Base-by-base conservation (phyloP, 2,113 vertebrate species). In the Vulpes vulpes region DNA sequence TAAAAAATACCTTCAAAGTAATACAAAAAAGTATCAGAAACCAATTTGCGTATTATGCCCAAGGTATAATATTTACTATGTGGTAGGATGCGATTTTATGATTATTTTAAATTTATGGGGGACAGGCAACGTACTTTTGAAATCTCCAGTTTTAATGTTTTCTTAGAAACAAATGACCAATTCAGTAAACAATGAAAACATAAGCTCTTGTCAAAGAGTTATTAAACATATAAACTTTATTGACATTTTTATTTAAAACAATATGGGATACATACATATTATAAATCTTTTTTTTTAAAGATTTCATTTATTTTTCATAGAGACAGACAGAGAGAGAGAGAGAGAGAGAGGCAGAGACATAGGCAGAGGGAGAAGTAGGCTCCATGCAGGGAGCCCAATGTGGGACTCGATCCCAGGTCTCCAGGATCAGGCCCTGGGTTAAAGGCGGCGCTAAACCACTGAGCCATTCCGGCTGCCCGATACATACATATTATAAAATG, bases 81-180 rank as follows among this genome's bases (percentile, higher is more conserved):
- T 38, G 60, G 12, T 67, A 35, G 65, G 76, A 65, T 17, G 89
- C 14, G 83, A 35, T 25, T 30, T 97, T 87, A 30, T 87, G 2
- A 69, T 94, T 30, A 19, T 79, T 96, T 96, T 97, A 60, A 60
- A 43, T 62, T 95, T 64, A 12, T 10, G 16, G 10, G 16, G 17
- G n/a, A 19, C 20, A n/a, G 20, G 4, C 69, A 25, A 94, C n/a
- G 19, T 69, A 19, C 19, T 86, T 96, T 87, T 22, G 67, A 82
- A 95, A 91, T 88, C 19, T 27, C 78, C 0, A 73, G 91, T 89
- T 32, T 25, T 79, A 7, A 73, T 91, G 6, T 74, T 96, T 97
- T 51, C 84, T 83, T 92, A 60, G 25, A 59, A 82, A 4, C 89
- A 95, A 67, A 57, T 81, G 32, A n/a, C 55, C 38, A 43, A 6